Evolutionary conservation across 1,140 invertebrate species (phyloP), one percentile per base, ranked within the genome.

Genomic region (Lepidurus packardi): DNA sequence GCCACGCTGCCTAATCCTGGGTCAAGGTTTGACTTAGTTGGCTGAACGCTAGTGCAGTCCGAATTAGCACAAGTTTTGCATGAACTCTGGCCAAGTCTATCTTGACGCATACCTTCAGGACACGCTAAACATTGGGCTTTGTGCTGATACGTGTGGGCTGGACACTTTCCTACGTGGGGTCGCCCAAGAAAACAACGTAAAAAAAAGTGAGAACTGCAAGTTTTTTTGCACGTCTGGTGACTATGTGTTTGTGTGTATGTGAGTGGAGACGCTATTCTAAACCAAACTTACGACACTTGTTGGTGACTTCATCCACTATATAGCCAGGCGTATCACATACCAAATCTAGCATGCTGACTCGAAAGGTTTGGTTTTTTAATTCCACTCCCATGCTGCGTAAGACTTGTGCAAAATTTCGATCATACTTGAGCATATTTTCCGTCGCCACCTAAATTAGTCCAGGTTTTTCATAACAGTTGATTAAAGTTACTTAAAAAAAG

Each of bases 281-380:
- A 65, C 16, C 53, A 65, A 73, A 43, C 73, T 74, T 78, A 78
- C 78, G 78, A 74, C 78, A 78, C 24, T 78, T 78, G 78, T 78
- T 78, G 73, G 78, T 78, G 43, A 74, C 43, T 45, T 73, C 42
- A 45, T 78, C 73, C 73, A 78, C 78, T 6, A 75, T 47, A 41
- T 78, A 78, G 8, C 73, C 73, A 43, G 73, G 43, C n/a, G 53
- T 21, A 47, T 73, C 73, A 45, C 78, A 78, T 21, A 78, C 45
- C 73, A 78, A 74, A 74, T 78, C 78, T 16, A 78, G 43, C 73
- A 74, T 74, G 73, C 65, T 74, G 34, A 78, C 43, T 44, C 73
- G 73, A 45, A 75, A 78, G 42, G 78, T 74, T 45, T 78, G 25
- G n/a, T 11, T 25, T 1, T 75, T 43, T 25, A 78, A 25, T 6